phyloP scores from a whole-genome alignment of 1,140 invertebrate genomes.

The Limonius californicus region DNA sequence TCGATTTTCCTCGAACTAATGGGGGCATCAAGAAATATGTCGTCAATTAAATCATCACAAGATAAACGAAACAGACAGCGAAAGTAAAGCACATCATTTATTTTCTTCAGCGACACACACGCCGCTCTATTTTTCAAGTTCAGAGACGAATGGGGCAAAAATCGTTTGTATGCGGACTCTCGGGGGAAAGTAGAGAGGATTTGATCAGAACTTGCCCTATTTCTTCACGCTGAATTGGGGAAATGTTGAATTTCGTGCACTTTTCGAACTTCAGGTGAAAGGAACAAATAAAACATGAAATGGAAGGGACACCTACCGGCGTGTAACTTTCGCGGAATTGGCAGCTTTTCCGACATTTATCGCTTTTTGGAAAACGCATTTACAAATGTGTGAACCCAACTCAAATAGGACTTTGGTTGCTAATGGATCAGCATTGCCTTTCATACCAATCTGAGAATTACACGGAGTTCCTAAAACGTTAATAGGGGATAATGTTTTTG shows the following conservation, averaged over 20 bases:
- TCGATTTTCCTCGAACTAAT: too few relatives aligned
- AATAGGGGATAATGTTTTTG: too few relatives aligned
- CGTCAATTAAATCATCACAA: too few relatives aligned
- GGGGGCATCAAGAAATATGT: too few relatives aligned
- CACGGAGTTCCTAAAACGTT: too few relatives aligned
- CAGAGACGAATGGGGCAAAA: slow-evolving; percentile 8
- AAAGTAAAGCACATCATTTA: slow-evolving; percentile 7
- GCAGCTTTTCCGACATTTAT: not conserved
- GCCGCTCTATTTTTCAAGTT: slow-evolving; percentile 4
- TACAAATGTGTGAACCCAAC: too few relatives aligned
- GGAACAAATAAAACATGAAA: slow-evolving; percentile 6
- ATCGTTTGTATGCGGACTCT: slow-evolving; percentile 13
- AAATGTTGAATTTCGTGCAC: slow-evolving; percentile 3
- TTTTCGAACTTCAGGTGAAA: slow-evolving; percentile 9
- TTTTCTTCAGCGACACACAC: slow-evolving; percentile 6
- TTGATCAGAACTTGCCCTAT: slow-evolving; percentile 6
- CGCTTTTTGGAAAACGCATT: too few relatives aligned
- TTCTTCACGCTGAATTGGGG: slow-evolving; percentile 4
- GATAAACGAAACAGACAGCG: not conserved
- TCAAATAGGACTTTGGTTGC: too few relatives aligned
- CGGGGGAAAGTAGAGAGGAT: slow-evolving; percentile 6
- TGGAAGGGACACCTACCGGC: not conserved
- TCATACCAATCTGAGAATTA: too few relatives aligned
- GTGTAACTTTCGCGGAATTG: not conserved
- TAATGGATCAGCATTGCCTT: too few relatives aligned